phyloP scores from a whole-genome alignment of 2,888 invertebrate genomes.

The Elysia crispata region DNA sequence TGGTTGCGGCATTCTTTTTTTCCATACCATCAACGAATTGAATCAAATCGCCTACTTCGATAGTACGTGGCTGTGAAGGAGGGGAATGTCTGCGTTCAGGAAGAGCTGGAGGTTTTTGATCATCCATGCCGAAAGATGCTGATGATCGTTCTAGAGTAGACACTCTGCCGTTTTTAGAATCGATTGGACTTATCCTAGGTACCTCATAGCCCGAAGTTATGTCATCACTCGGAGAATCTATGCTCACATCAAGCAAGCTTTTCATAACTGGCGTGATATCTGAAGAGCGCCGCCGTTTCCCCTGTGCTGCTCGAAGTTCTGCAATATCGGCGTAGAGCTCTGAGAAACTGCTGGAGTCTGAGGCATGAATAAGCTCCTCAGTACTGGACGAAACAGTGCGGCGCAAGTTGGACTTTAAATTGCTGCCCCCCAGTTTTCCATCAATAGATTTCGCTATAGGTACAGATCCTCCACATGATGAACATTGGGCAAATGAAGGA shows the following conservation, averaged over 20 bases:
- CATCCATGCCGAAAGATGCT: too few relatives aligned
- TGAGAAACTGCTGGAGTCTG: neutral
- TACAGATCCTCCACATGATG: too few relatives aligned
- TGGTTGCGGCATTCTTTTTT: neutral
- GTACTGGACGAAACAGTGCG: neutral
- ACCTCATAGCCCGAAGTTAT: too few relatives aligned
- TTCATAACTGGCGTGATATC: constrained; percentile 9
- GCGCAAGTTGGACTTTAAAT: neutral
- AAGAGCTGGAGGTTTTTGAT: neutral
- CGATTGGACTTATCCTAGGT: too few relatives aligned
- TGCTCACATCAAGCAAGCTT: too few relatives aligned
- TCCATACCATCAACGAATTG: neutral
- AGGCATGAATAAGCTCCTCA: neutral
- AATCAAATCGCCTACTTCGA: too few relatives aligned
- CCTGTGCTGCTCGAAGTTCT: neutral
- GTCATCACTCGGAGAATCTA: too few relatives aligned
- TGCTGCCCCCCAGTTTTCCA: neutral
- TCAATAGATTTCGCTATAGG: neutral
- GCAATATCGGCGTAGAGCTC: constrained; percentile 30
- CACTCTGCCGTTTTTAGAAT: too few relatives aligned
- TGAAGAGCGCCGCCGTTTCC: constrained; percentile 27
- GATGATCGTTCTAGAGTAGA: too few relatives aligned
- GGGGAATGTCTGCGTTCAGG: too few relatives aligned
- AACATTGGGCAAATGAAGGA: too few relatives aligned
- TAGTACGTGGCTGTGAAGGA: too few relatives aligned